These are phyloP conservation scores for Enteromius fasciolatus DNA, from an alignment of 2,797 vertebrate genomes.

Conservation along the genomic window DNA sequence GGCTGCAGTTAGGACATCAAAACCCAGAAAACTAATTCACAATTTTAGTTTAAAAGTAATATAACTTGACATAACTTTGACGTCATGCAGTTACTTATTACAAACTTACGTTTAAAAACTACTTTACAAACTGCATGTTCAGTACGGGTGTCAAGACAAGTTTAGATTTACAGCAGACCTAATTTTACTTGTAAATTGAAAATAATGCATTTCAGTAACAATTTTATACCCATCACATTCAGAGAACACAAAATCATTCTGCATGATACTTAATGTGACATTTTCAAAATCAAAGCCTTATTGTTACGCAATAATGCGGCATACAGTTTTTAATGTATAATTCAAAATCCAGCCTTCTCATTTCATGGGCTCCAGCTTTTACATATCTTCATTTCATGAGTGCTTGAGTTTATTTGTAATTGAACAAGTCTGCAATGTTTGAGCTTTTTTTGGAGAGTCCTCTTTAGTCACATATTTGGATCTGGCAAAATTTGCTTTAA, in stretches of 20 bases:
- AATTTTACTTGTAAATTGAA: neutral
- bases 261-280: neutral
- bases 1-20: neutral
- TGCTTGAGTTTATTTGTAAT: conserved; percentile 5
- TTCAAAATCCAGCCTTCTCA: conserved; percentile 10
- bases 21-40: neutral
- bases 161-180: neutral
- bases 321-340: neutral
- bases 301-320: neutral
- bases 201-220: neutral
- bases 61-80: too few relatives aligned
- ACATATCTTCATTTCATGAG: conserved; percentile 2
- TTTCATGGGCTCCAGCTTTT: conserved; percentile 24
- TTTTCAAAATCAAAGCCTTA: neutral
- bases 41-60: neutral
- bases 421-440: neutral
- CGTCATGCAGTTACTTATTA: neutral
- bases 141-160: neutral
- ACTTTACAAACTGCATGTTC: neutral
- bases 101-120: neutral
- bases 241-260: neutral
- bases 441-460: neutral
- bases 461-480: neutral
- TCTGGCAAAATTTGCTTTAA: neutral
- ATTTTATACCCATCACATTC: neutral